Percentiles rank a stretch among this genome's conserved stretches.
Conservation (phyloP, 2,888 invertebrate species). For the Sericinus montela region DNA sequence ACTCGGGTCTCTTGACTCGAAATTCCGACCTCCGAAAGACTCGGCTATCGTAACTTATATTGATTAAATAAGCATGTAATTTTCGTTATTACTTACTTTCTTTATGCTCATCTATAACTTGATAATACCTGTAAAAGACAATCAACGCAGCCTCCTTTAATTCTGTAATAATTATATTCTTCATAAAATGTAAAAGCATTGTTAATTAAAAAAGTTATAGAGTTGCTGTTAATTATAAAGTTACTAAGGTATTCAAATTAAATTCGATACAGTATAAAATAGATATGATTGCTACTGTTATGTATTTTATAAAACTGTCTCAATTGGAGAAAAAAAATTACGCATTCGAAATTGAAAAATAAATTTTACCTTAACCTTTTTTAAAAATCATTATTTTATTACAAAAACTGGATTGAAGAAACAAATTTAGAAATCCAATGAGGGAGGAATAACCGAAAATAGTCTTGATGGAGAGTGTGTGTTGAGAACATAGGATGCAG, state of each 20-base stretch:
- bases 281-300: background rate
- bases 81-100: too few relatives aligned
- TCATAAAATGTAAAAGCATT: too few relatives aligned
- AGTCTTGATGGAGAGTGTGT: background rate
- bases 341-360: background rate
- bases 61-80: too few relatives aligned
- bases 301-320: slow-evolving; percentile 3
- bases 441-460: background rate
- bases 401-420: slow-evolving; percentile 1
- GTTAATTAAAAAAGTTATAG: slow-evolving; percentile 7
- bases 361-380: background rate
- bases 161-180: too few relatives aligned
- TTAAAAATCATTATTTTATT: slow-evolving; percentile 3
- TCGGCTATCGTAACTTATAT: too few relatives aligned
- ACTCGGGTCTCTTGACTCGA: too few relatives aligned
- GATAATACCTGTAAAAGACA: too few relatives aligned
- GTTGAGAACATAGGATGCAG: background rate
- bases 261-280: slow-evolving; percentile 3
- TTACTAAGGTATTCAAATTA: background rate
- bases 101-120: too few relatives aligned
- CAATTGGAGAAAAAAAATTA: background rate
- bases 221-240: slow-evolving; percentile 3
- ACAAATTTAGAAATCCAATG: background rate
- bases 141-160: too few relatives aligned
- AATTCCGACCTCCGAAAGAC: too few relatives aligned